Evolutionary conservation across 2,797 vertebrate genomes (phyloP).

Genomic region (Erithacus rubecula): DNA sequence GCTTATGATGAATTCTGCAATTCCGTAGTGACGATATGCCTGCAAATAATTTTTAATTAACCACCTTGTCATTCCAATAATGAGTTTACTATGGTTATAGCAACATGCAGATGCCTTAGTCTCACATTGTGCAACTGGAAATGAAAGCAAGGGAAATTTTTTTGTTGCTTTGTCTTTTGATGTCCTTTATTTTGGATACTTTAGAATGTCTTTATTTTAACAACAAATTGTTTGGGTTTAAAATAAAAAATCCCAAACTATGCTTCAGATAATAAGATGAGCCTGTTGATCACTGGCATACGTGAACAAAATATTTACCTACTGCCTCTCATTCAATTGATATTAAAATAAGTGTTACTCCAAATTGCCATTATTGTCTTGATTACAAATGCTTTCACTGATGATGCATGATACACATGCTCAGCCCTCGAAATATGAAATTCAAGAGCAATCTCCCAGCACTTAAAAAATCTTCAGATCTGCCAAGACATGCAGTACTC

Average conservation of each 20-base stretch:
- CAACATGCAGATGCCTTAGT: background rate
- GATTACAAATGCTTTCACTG: background rate
- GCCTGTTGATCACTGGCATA: background rate
- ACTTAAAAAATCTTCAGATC: background rate
- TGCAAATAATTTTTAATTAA: slow-evolving; percentile 1
- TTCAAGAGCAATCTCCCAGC: background rate
- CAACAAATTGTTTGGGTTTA: background rate
- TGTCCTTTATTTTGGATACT: background rate
- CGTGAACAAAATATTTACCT: background rate
- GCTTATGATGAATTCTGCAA: background rate
- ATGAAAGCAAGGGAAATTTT: background rate
- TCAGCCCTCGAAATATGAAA: background rate
- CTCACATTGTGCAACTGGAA: background rate
- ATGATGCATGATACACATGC: background rate
- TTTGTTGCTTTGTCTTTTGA: background rate
- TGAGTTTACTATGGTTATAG: background rate
- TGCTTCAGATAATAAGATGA: background rate
- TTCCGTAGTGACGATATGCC: background rate
- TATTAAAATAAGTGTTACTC: background rate
- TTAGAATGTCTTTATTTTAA: background rate
- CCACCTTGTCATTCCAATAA: background rate
- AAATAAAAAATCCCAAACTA: background rate
- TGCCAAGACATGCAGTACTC: background rate
- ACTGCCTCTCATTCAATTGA: background rate
- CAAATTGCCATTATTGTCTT: background rate